Conservation (phyloP, 2,113 vertebrate species). For the Brienomyrus longianalis region DNA sequence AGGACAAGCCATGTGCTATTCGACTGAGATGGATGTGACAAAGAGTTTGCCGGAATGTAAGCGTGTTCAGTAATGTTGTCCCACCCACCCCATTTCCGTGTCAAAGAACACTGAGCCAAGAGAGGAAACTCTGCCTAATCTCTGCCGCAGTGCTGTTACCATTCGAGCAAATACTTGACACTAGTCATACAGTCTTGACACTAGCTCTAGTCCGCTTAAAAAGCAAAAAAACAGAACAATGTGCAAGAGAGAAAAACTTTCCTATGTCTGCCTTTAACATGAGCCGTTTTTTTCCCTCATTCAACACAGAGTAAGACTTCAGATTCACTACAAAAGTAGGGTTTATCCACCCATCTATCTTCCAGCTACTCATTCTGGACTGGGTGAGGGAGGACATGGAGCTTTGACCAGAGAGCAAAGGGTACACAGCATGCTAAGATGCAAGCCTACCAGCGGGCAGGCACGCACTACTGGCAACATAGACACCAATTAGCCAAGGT, state of each 20-base stretch:
- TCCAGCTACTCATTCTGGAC: background rate
- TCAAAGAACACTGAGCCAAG: background rate
- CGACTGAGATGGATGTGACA: background rate
- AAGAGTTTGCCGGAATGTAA: background rate
- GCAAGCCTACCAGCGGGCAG: background rate
- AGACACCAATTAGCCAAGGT: background rate
- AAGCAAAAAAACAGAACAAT: background rate
- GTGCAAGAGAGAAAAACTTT: background rate
- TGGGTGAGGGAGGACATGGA: background rate
- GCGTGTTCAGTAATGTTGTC: background rate
- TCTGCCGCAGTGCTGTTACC: background rate
- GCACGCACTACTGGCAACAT: background rate
- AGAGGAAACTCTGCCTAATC: background rate
- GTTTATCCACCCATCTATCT: background rate
- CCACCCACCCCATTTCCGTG: background rate
- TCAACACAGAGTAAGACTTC: background rate
- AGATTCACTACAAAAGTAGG: background rate
- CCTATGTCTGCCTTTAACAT: background rate
- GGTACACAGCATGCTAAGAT: background rate
- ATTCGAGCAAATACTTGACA: background rate
- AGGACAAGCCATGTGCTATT: background rate
- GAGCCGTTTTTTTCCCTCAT: background rate
- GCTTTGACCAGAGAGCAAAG: background rate
- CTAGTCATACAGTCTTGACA: background rate
- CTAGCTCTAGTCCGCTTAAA: background rate